Evolutionary conservation across 2,113 vertebrate species (phyloP).

Genomic region (Coptodon bakossiorum): DNA sequence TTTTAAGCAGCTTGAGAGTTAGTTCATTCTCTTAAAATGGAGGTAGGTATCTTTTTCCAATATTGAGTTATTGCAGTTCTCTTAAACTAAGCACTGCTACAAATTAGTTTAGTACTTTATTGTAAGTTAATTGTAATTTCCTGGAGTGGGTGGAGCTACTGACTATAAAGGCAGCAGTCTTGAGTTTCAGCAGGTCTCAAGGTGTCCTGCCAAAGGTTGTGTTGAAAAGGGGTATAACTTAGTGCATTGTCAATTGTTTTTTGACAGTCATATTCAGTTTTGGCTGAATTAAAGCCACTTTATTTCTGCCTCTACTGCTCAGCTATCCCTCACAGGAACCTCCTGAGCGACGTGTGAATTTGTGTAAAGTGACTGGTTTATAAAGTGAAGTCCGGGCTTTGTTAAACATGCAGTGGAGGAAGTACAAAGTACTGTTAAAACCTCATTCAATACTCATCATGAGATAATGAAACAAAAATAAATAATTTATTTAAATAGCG

Average conservation of each 20-base stretch:
- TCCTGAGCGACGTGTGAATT: background rate
- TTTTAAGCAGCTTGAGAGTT: background rate
- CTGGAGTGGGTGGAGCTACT: background rate
- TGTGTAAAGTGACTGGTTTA: background rate
- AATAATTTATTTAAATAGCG: background rate
- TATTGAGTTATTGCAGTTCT: background rate
- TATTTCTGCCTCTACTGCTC: background rate
- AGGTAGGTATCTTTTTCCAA: background rate
- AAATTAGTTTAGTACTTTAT: background rate
- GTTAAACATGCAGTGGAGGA: background rate
- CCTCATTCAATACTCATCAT: background rate
- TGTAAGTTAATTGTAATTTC: background rate
- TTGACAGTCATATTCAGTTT: background rate
- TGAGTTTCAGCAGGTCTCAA: background rate
- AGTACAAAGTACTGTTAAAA: background rate
- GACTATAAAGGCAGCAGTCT: background rate
- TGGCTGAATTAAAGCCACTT: background rate
- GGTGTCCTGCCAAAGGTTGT: background rate
- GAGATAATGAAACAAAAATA: background rate
- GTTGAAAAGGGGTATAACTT: background rate
- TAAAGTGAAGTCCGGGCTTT: accelerated
- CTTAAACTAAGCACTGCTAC: background rate
- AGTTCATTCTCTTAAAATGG: background rate
- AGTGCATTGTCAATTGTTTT: background rate
- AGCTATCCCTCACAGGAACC: background rate